Conservation (phyloP, 2,113 vertebrate genomes). For the Gracilinanus agilis region DNA sequence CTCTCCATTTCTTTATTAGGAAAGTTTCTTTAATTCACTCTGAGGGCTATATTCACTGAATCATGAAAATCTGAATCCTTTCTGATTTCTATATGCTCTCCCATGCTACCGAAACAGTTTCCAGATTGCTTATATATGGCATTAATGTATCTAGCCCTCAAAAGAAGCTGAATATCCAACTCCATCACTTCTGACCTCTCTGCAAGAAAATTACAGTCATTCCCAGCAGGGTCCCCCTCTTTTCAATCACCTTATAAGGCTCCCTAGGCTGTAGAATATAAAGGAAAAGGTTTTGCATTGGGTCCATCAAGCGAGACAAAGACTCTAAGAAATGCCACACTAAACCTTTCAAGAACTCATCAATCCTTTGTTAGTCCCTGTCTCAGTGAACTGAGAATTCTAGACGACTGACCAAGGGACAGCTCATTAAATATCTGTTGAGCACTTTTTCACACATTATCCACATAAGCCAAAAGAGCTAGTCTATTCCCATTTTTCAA, state of each 20-base stretch:
- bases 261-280: conserved; percentile 2
- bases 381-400: conserved; percentile 45
- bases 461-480: not conserved
- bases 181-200: not conserved
- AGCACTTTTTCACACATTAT: conserved; percentile 12
- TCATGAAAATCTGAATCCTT: not conserved
- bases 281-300: conserved; percentile 66
- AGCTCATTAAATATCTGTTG: conserved; percentile 49
- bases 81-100: not conserved
- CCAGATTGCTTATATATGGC: not conserved
- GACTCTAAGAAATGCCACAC: conserved; percentile 34
- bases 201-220: conserved; percentile 27
- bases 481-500: conserved; percentile 21
- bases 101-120: conserved; percentile 31
- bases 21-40: not conserved
- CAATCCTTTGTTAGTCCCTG: conserved; percentile 52
- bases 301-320: conserved; percentile 53
- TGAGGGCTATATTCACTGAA: not conserved
- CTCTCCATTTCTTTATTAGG: not conserved
- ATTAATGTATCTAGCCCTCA: not conserved
- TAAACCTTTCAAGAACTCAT: conserved; percentile 50
- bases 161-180: not conserved
- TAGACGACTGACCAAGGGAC: conserved; percentile 18
- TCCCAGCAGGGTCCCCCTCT: not conserved
- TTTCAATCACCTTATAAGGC: conserved; percentile 19